Evolutionary conservation across 2,797 vertebrate genomes (phyloP), one percentile per base, ranked within the genome.

Genomic region (Rhinoraja longicauda): DNA sequence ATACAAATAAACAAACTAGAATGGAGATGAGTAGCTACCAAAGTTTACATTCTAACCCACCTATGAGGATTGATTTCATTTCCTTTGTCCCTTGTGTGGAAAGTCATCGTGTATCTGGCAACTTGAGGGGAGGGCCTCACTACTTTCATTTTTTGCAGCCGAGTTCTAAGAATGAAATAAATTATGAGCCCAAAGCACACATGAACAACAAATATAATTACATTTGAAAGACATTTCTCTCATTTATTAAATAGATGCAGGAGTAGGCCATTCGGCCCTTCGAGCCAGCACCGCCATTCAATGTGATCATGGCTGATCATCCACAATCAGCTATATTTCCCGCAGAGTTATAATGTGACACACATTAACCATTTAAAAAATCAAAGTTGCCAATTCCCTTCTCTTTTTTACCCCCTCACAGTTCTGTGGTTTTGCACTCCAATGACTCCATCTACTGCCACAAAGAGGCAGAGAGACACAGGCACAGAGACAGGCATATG

Each of bases 51-150:
- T n/a, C 70, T 64, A 32, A 94, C 97, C 95, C 45, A 99, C 99
- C 99, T 97, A 94, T 97, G 95, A 93, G 93, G 93, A 79, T 99
- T 99, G 86, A 97, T 96, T 94, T 98, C 97, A 0, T 99, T 99
- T 84, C 99, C 99, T 0, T 93, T 95, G 96, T 99, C 99, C 90
- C 99, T 96, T 45, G 97, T 97, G 94, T 99, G 99, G 94, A 99
- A 99, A 94, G 99, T 97, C 99, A 99, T 99, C 0, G 98, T 99
- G 39, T 99, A 99, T 93, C 98, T 98, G 88, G 96, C 99, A 13
- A 99, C 93, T 0, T 96, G 95, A 4, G 97, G 95, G 0, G 97
- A 93, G 0, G 99, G 99, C 1, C 99, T 96, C 26, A 97, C 77
- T 62, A 99, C 97, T 94, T 94, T 96, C 99, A 99, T 98, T 93